Evolutionary conservation across 2,888 invertebrate genomes (phyloP).

Genomic region (Cataglyphis rosenhaueri): DNA sequence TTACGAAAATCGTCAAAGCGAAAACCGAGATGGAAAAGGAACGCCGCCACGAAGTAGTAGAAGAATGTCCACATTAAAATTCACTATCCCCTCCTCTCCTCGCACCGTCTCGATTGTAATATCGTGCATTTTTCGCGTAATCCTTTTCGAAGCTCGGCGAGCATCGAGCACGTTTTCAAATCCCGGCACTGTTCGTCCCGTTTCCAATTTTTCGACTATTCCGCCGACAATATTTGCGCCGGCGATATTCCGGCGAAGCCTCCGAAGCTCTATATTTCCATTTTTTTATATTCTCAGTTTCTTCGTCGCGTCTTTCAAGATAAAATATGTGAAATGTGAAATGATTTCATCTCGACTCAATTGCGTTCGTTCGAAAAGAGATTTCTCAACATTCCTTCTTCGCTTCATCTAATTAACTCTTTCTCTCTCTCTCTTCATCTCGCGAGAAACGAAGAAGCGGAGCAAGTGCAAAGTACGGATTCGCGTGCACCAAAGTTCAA

Average conservation of each 20-base stretch:
- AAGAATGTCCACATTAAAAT: neutral
- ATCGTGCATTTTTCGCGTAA: constrained; percentile 34
- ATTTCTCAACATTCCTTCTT: neutral
- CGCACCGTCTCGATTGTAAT: constrained; percentile 1
- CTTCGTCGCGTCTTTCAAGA: neutral
- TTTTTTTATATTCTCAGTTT: neutral
- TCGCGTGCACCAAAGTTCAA: constrained; percentile 32
- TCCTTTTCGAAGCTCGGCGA: constrained; percentile 22
- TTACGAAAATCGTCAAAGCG: constrained; percentile 15
- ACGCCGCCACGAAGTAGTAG: neutral
- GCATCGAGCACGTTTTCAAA: constrained; percentile 25
- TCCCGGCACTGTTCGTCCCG: neutral
- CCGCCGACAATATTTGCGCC: constrained; percentile 19
- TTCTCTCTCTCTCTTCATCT: neutral
- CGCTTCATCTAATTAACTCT: constrained; percentile 33
- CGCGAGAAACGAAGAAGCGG: constrained; percentile 37
- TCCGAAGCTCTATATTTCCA: neutral
- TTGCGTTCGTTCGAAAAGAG: neutral
- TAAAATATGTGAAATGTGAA: constrained; percentile 15
- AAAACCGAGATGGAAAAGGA: constrained; percentile 1
- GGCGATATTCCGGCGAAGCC: neutral
- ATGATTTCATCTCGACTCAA: constrained; percentile 8
- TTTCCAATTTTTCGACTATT: constrained; percentile 23
- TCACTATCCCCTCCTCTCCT: neutral
- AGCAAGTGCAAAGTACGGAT: constrained; percentile 38